A percentile compares a stretch with the other conserved stretches of the same genome.
These are phyloP conservation scores for Hirudo medicinalis DNA, from an alignment of 1,140 invertebrate species.

Conservation along the genomic window DNA sequence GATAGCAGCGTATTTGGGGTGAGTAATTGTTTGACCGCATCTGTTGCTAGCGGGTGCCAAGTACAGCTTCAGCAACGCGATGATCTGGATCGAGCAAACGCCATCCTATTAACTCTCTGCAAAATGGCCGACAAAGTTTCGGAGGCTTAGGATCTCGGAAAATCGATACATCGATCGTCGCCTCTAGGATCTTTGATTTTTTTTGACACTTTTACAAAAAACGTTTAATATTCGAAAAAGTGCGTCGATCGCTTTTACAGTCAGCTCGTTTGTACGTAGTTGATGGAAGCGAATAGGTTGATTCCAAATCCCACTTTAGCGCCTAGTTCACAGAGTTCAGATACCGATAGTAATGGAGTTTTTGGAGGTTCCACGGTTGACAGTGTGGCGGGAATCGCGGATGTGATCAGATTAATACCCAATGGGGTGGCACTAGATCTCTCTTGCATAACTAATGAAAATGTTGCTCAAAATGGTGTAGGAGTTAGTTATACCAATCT, in stretches of 20 bases:
- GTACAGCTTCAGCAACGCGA: too few species aligned
- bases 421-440: slow-evolving; percentile 6
- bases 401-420: slow-evolving; percentile 8
- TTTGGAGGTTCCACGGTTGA: background rate
- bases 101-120: slow-evolving; percentile 8
- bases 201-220: background rate
- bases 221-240: background rate
- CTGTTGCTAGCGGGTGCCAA: too few species aligned
- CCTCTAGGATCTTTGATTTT: background rate
- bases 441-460: background rate
- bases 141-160: background rate
- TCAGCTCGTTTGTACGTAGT: background rate
- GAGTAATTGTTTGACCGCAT: too few species aligned
- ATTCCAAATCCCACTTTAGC: background rate
- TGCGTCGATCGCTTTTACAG: background rate
- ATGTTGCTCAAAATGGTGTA: background rate
- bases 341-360: background rate
- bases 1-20: too few species aligned
- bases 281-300: background rate
- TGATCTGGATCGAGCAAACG: background rate
- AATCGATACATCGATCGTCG: slow-evolving; percentile 11
- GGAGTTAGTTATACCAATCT: slow-evolving; percentile 1
- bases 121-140: slow-evolving; percentile 10
- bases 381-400: background rate
- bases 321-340: slow-evolving; percentile 3